A percentile compares a stretch with the other conserved stretches of the same genome.
Conservation (phyloP, 1,140 invertebrate species). For the Brachionus angularis region DNA sequence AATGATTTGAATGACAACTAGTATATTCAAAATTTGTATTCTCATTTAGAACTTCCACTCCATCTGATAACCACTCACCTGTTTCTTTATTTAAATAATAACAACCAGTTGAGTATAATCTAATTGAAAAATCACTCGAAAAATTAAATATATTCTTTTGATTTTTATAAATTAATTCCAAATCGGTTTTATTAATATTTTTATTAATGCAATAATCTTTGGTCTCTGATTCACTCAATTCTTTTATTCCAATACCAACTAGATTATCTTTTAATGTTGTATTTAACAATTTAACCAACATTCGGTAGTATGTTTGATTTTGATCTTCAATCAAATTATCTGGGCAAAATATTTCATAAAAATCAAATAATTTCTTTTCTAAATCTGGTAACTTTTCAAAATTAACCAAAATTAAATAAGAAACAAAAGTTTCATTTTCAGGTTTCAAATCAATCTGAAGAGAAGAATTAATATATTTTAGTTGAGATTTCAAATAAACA, state of each 20-base stretch:
- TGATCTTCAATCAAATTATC: background rate
- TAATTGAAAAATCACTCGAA: background rate
- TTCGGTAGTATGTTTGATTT: background rate
- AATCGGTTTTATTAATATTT: too few relatives aligned
- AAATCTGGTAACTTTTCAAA: background rate
- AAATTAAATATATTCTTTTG: background rate
- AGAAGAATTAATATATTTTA: background rate
- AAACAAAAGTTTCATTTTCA: background rate
- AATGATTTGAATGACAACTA: conserved; percentile 53
- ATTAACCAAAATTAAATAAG: background rate
- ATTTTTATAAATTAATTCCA: background rate
- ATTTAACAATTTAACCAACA: background rate
- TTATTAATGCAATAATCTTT: background rate
- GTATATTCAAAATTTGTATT: conserved; percentile 46
- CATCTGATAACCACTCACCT: background rate
- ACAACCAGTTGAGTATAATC: conserved; percentile 25
- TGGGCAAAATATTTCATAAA: background rate
- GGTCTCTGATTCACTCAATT: background rate
- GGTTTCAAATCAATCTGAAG: background rate
- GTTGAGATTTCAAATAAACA: background rate
- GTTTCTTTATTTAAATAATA: background rate
- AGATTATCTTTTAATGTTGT: background rate
- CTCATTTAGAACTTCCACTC: background rate
- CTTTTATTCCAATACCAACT: background rate
- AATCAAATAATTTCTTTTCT: background rate